These are phyloP conservation scores for Eretmochelys imbricata DNA, from an alignment of 2,113 vertebrate species.

Conservation along the genomic window DNA sequence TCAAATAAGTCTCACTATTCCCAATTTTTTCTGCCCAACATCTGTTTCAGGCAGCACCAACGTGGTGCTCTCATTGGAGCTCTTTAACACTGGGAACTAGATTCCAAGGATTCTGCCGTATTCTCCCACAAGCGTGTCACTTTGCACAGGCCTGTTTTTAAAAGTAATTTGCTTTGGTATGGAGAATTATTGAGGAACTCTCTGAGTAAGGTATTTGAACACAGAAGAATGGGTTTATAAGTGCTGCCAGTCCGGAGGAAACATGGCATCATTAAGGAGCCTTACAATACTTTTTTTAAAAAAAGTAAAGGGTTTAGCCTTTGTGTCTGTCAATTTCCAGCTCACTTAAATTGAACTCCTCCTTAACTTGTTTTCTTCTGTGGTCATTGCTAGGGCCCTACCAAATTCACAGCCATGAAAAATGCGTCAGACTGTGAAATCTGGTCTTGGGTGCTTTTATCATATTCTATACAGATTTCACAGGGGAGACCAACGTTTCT, in stretches of 20 bases:
- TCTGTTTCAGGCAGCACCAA: neutral
- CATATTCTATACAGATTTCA: too few species aligned
- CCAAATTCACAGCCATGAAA: too few species aligned
- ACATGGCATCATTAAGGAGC: neutral
- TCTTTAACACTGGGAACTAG: neutral
- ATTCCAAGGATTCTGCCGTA: neutral
- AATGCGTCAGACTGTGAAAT: too few species aligned
- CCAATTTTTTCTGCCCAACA: neutral
- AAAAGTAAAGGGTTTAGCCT: neutral
- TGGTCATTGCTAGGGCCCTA: neutral
- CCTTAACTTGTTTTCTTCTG: neutral
- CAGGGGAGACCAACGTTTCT: too few species aligned
- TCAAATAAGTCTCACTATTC: neutral
- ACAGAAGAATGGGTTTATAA: neutral
- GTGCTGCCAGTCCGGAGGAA: neutral
- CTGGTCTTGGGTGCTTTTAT: too few species aligned
- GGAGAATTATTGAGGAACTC: neutral
- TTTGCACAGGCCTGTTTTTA: neutral
- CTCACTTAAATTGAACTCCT: neutral
- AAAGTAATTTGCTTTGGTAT: neutral
- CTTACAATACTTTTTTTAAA: neutral
- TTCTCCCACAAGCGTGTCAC: neutral
- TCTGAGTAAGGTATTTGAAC: neutral
- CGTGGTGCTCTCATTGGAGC: neutral
- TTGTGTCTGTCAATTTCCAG: neutral